Conservation (phyloP, 1,140 invertebrate genomes). For the Panulirus ornatus region DNA sequence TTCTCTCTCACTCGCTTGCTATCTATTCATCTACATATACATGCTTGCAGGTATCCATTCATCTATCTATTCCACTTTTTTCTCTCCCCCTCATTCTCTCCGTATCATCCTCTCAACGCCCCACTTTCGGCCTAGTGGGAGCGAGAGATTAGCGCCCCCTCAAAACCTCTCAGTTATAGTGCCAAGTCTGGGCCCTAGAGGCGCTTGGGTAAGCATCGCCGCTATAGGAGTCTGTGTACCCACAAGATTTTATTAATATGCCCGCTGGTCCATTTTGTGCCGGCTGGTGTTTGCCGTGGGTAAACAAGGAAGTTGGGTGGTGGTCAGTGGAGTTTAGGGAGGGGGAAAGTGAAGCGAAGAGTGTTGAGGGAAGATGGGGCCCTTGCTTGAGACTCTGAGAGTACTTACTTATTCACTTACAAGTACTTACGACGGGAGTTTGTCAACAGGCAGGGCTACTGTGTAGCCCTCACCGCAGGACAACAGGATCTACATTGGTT, state of each 20-base stretch:
- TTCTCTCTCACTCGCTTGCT: not conserved
- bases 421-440: too few species aligned
- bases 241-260: slow-evolving; percentile 56
- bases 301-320: not conserved
- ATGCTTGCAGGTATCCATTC: too few species aligned
- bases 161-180: not conserved
- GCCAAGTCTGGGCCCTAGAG: not conserved
- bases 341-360: not conserved
- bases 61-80: not conserved
- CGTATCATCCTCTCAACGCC: not conserved
- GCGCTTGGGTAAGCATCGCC: not conserved
- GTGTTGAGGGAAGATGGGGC: not conserved
- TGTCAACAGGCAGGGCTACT: too few species aligned
- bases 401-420: too few species aligned
- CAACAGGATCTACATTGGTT: too few species aligned
- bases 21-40: too few species aligned
- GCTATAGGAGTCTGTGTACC: slow-evolving; percentile 19
- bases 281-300: not conserved
- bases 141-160: not conserved
- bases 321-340: not conserved
- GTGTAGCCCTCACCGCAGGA: too few species aligned
- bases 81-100: not conserved
- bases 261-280: slow-evolving; percentile 34
- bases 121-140: not conserved
- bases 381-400: not conserved